These are phyloP conservation scores for Porites australiensis DNA, from an alignment of 64 coral and sea anemone species.

Conservation along the genomic window DNA sequence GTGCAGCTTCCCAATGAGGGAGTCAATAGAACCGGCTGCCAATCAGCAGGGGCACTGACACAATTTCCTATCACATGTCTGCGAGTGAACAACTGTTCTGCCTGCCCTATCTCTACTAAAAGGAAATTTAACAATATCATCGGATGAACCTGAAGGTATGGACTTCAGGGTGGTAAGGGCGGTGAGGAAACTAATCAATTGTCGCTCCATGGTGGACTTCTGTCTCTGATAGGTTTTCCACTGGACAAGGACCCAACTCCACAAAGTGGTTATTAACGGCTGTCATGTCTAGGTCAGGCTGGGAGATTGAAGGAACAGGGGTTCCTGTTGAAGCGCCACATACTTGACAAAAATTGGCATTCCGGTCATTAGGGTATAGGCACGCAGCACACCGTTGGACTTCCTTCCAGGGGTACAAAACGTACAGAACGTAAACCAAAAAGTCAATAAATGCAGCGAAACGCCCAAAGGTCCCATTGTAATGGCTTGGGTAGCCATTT, in stretches of 20 bases:
- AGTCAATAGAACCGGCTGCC: conserved; percentile 55
- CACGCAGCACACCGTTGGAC: conserved; percentile 3
- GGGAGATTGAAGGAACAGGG: not conserved
- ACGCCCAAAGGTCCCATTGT: not conserved
- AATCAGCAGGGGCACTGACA: conserved; percentile 58
- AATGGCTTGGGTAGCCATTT: not conserved
- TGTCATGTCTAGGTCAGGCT: not conserved
- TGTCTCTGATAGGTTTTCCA: conserved; percentile 19
- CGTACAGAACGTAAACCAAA: not conserved
- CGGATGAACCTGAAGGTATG: conserved; percentile 10
- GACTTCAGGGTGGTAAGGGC: not conserved
- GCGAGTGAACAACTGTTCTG: conserved; percentile 8
- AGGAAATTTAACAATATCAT: conserved; percentile 25
- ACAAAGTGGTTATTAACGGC: conserved; percentile 8
- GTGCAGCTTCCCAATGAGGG: not conserved
- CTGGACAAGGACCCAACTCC: not conserved
- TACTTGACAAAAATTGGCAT: conserved; percentile 34
- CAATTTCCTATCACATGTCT: not conserved
- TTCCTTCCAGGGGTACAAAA: conserved; percentile 41
- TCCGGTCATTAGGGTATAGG: not conserved
- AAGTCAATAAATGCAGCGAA: not conserved
- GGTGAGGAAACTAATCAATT: not conserved
- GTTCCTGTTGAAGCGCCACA: not conserved
- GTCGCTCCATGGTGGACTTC: not conserved
- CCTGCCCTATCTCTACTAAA: conserved; percentile 22